A percentile compares a stretch with the other conserved stretches of the same genome.
These are phyloP conservation scores for Anneissia japonica DNA, from an alignment of 35 echinoderm and acorn worm species.

Conservation along the genomic window DNA sequence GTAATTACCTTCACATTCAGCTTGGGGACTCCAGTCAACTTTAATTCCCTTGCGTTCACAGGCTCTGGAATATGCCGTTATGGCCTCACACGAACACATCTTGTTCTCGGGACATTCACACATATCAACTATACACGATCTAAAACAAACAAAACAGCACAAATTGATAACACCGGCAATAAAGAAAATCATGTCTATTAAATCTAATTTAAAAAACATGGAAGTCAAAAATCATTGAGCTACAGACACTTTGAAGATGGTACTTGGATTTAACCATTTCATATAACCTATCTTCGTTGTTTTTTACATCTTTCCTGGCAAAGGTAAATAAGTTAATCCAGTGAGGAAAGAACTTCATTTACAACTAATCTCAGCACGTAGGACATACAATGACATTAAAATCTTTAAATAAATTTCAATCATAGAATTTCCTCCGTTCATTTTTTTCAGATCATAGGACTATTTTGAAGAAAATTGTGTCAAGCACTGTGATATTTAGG, in stretches of 20 bases:
- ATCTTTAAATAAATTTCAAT: background rate
- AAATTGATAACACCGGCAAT: background rate
- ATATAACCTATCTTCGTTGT: background rate
- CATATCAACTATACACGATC: constrained; percentile 6
- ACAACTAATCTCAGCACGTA: background rate
- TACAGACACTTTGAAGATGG: background rate
- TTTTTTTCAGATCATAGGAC: background rate
- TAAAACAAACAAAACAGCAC: background rate
- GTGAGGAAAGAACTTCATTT: background rate
- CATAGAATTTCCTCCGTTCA: background rate
- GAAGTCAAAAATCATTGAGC: background rate
- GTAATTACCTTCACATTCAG: background rate
- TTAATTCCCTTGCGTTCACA: background rate
- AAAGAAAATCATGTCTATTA: background rate
- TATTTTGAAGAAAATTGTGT: too few relatives aligned
- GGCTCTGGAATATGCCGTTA: background rate
- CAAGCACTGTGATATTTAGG: too few relatives aligned
- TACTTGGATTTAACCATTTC: background rate
- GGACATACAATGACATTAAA: background rate
- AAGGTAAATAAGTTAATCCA: background rate
- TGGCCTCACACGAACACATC: background rate
- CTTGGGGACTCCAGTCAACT: background rate
- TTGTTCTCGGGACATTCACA: constrained; percentile 1
- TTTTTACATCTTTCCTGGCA: background rate
- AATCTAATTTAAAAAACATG: background rate